A percentile compares a stretch with the other conserved stretches of the same genome.
phyloP scores from a whole-genome alignment of 2,797 vertebrate genomes.

The Gymnoscopelus braueri region DNA sequence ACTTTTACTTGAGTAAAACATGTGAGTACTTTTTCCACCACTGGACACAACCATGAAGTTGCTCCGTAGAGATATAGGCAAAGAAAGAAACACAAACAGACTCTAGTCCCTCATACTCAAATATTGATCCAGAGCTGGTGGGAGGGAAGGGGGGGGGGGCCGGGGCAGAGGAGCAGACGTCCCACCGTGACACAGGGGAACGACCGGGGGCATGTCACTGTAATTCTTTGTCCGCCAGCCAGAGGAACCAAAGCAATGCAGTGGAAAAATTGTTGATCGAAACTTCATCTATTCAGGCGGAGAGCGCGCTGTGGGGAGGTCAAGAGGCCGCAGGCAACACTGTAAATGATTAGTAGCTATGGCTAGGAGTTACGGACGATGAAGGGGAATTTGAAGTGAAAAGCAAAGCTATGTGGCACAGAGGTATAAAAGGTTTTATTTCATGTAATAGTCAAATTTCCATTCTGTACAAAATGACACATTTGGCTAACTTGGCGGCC shows the following conservation, averaged over 20 bases:
- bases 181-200: slow-evolving; percentile 11
- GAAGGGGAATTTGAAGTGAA: too few species aligned
- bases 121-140: slow-evolving; percentile 70
- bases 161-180: slow-evolving; percentile 2
- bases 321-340: neutral
- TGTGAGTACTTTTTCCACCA: too few species aligned
- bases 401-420: too few species aligned
- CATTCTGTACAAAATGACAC: too few species aligned
- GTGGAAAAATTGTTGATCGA: slow-evolving; percentile 18
- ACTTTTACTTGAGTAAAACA: too few species aligned
- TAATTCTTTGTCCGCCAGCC: slow-evolving; percentile 9
- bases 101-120: slow-evolving; percentile 55
- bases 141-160: slow-evolving; percentile 27
- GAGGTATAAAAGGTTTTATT: too few species aligned
- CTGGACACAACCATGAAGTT: slow-evolving; percentile 21
- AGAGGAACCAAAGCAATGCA: slow-evolving; percentile 14
- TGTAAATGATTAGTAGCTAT: neutral
- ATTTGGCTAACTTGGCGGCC: too few species aligned
- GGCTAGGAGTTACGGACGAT: too few species aligned
- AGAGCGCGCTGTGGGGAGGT: neutral
- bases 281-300: slow-evolving; percentile 19
- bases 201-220: slow-evolving; percentile 13
- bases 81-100: slow-evolving; percentile 42
- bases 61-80: slow-evolving; percentile 49
- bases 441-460: too few species aligned